These are phyloP conservation scores for Phrixothrix hirtus DNA, from an alignment of 2,888 invertebrate genomes.

Conservation along the genomic window DNA sequence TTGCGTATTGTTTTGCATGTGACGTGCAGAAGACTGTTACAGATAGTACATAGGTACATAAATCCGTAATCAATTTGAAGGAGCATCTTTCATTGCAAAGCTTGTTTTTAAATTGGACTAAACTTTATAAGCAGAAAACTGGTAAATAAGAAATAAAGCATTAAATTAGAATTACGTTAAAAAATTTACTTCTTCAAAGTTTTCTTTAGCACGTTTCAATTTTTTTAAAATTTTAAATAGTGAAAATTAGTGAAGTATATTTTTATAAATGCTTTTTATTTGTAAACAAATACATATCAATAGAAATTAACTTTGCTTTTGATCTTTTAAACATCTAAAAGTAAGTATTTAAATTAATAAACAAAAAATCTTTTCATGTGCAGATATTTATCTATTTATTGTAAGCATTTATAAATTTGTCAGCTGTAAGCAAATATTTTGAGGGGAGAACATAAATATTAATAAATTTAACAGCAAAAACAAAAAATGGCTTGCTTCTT, in stretches of 20 bases:
- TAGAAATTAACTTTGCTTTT: not conserved
- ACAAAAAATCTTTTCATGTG: slow-evolving; percentile 14
- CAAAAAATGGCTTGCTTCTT: slow-evolving; percentile 39
- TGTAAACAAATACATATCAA: not conserved
- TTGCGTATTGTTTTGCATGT: too few relatives aligned
- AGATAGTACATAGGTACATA: too few relatives aligned
- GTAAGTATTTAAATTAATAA: too few relatives aligned
- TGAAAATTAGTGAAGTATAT: too few relatives aligned
- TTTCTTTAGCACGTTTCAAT: too few relatives aligned
- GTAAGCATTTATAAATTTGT: slow-evolving; percentile 45
- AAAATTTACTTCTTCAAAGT: not conserved
- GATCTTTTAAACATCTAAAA: slow-evolving; percentile 4
- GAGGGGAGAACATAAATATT: slow-evolving; percentile 41
- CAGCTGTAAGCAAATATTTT: slow-evolving; percentile 44
- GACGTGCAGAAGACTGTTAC: too few relatives aligned
- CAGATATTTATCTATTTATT: not conserved
- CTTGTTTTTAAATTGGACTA: too few relatives aligned
- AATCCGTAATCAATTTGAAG: too few relatives aligned
- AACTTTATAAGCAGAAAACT: too few relatives aligned
- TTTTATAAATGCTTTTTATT: not conserved
- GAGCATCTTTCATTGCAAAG: too few relatives aligned
- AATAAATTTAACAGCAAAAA: slow-evolving; percentile 43
- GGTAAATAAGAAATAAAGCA: not conserved
- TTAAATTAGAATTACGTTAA: not conserved
- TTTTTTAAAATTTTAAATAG: too few relatives aligned